Evolutionary conservation across 2,113 vertebrate species (phyloP), one percentile per base, ranked within the genome.

Genomic region (Furnarius figulus): DNA sequence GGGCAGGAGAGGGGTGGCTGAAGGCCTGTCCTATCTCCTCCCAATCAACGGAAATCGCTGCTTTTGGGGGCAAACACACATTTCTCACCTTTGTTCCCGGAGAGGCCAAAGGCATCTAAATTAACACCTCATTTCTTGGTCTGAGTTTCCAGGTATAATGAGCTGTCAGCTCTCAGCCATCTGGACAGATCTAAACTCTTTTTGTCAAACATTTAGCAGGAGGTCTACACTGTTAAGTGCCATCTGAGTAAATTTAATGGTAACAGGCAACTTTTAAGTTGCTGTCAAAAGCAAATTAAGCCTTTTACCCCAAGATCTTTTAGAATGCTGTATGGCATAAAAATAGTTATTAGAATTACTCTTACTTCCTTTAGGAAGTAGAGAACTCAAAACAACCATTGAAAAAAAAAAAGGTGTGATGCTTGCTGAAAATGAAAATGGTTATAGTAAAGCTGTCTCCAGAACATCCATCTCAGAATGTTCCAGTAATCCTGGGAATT

Each of bases 401-500:
- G 44, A 2, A 44, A 46, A 46, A 2, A 44, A 46, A 46, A 42
- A 35, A 58, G 25, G 27, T 18, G 30, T 1, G 14, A 31, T 5
- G 9, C 25, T 81, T 62, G 46, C 49, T 68, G 70, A 59, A 80
- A 66, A 56, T 24, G 2, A 14, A 33, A 52, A 37, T 18, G 3
- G 62, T 11, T 3, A 27, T 6, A 42, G 17, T 70, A n/a, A 77
- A 77, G 27, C 30, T 73, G 31, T 50, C 8, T 33, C 72, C 20
- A 39, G 27, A 70, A 24, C 47, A 46, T 5, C 42, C 10, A 14
- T 52, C 12, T 49, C 5, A 1, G 4, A 62, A 33, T 75, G 39
- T 91, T 90, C 59, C 91, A 78, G 93, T 68, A 89, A 94, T 37
- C 31, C 40, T 47, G 42, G 39, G 31, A 81, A 40, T 61, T 86